A percentile compares a stretch with the other conserved stretches of the same genome.
Evolutionary conservation across 1,140 invertebrate species (phyloP).

Genomic region (Polyergus mexicanus): DNA sequence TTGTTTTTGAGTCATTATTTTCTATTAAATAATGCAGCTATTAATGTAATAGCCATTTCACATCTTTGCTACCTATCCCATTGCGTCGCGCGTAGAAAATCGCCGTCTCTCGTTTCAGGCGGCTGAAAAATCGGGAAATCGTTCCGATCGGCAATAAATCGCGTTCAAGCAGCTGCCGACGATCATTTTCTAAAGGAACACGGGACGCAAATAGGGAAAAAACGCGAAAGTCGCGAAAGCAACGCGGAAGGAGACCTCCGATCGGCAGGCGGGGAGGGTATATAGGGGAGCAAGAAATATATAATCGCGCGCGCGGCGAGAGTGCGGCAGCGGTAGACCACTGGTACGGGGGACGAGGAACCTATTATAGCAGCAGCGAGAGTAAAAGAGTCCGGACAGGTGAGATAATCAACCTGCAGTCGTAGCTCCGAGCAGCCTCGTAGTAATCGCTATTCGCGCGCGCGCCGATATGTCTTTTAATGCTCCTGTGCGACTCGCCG

Average conservation of each 20-base stretch:
- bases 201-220: conserved; percentile 30
- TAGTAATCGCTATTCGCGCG: conserved; percentile 81
- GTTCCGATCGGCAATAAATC: conserved; percentile 62
- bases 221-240: conserved; percentile 49
- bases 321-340: conserved; percentile 76
- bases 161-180: conserved; percentile 59
- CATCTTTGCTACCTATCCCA: conserved; percentile 35
- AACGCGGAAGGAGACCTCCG: conserved; percentile 52
- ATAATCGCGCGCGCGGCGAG: conserved; percentile 79
- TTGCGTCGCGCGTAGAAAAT: conserved; percentile 50
- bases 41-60: conserved; percentile 54
- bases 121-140: conserved; percentile 59
- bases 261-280: conserved; percentile 14
- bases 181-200: conserved; percentile 48
- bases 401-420: conserved; percentile 84
- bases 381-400: conserved; percentile 85
- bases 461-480: conserved; percentile 76
- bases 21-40: not conserved
- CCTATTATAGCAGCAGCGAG: conserved; percentile 83
- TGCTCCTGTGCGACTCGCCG: conserved; percentile 64
- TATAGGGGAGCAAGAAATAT: conserved; percentile 79
- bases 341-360: conserved; percentile 78
- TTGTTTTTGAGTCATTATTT: conserved; percentile 20
- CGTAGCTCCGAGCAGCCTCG: conserved; percentile 77
- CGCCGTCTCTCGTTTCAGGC: conserved; percentile 48